phyloP scores from a whole-genome alignment of 1,140 invertebrate genomes.

The Chlorops oryzae region DNA sequence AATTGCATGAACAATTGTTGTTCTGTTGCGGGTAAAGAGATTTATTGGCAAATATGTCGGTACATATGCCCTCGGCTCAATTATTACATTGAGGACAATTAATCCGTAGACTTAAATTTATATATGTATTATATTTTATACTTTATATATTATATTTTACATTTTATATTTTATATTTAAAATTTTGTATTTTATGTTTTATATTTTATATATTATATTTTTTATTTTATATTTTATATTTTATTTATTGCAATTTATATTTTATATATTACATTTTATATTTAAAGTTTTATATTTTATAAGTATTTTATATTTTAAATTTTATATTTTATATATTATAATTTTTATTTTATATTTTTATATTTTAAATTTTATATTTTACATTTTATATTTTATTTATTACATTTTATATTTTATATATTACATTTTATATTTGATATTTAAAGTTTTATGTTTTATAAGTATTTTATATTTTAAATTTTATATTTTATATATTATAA shows the following conservation, averaged over 20 bases:
- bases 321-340: background rate
- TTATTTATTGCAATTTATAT: background rate
- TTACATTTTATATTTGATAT: background rate
- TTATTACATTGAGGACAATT: too few species aligned
- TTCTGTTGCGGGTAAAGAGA: too few species aligned
- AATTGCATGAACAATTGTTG: too few species aligned
- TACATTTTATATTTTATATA: background rate
- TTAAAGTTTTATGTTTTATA: background rate
- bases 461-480: background rate
- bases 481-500: too few species aligned
- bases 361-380: background rate
- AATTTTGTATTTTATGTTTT: too few species aligned
- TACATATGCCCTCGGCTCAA: too few species aligned
- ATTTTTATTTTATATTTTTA: background rate
- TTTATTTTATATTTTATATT: background rate
- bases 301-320: background rate
- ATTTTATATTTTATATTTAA: too few species aligned
- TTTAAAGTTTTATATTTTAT: background rate
- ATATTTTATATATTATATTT: too few species aligned
- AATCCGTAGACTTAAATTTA: too few species aligned
- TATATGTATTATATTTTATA: too few species aligned
- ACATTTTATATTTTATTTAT: background rate
- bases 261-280: background rate
- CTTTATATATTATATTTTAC: too few species aligned
- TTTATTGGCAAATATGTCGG: too few species aligned